Evolutionary conservation across 2,797 vertebrate genomes (phyloP), one percentile per base, ranked within the genome.

Genomic region (Stomatorhinus walkeri): DNA sequence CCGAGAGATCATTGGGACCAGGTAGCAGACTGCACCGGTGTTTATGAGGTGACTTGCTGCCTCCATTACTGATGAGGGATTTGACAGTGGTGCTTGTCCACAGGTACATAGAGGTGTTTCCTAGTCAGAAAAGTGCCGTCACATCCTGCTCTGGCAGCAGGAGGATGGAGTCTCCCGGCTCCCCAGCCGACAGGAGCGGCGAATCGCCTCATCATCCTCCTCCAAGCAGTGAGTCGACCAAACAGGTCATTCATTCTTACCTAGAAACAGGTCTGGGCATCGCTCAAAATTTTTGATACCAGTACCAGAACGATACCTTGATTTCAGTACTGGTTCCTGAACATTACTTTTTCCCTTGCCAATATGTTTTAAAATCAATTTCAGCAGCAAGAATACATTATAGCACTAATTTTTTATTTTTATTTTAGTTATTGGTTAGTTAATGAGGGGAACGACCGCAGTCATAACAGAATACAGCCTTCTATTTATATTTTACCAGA

Each of bases 61-160:
- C 2, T 46, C 54, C 6, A 19, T 56, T 61, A 12, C 9, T 52
- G 79, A 61, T 84, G 28, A 56, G 16, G 19, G 61, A 10, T n/a
- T 59, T 87, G 9, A 64, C 83, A 43, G 84, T 54, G 8, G n/a
- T 89, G 83, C 40, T 85, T 59, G 52, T 56, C 51, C 64, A 64
- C 89, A 99, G 98, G 49, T 99, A 99, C 36, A 97, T 99, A 46
- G 96, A 99, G 92, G 96, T 99, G 92, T 99, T 97, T 10, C 93
- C 96, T 10, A 97, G 97, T 92, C 95, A 91, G 40, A 96, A 56
- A 64, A 95, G 93, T 12, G 96, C 97, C 8, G 94, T 97, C 88
- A 48, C 8, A 5, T 10, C 59, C 0, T 87, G 46, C n/a, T 12
- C 64, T 79, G 24, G 48, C 72, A 85, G 43, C 85, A 81, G 51